Percentiles rank a stretch among this genome's conserved stretches.
These are phyloP conservation scores for Thaumatotibia leucotreta DNA, from an alignment of 1,140 invertebrate species.

Conservation along the genomic window DNA sequence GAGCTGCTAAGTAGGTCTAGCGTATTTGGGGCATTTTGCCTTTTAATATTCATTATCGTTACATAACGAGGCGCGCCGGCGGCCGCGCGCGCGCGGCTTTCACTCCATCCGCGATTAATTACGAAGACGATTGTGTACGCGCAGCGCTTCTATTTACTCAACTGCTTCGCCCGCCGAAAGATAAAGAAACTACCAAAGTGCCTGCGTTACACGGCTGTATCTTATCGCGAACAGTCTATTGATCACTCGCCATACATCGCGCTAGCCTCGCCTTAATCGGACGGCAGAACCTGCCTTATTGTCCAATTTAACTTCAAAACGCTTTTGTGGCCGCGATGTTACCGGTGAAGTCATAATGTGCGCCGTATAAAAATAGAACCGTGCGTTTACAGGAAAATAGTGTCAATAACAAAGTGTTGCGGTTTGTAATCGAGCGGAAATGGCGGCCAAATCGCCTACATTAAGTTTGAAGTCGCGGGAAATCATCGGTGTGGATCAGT, in stretches of 20 bases:
- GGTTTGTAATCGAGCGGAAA: conserved; percentile 72
- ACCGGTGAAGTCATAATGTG: conserved; percentile 74
- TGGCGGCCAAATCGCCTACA: conserved; percentile 69
- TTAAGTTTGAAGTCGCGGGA: conserved; percentile 66
- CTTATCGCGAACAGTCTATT: conserved; percentile 69
- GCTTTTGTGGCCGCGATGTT: conserved; percentile 63
- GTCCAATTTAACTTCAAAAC: conserved; percentile 66
- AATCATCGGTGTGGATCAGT: conserved; percentile 66
- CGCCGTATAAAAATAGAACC: conserved; percentile 66
- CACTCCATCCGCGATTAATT: conserved; percentile 62
- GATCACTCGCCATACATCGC: conserved; percentile 70
- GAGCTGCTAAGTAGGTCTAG: conserved; percentile 42
- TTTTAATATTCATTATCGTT: conserved; percentile 73
- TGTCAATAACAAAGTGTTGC: conserved; percentile 71
- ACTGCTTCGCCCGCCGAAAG: conserved; percentile 66
- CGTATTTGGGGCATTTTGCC: conserved; percentile 56
- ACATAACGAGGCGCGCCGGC: conserved; percentile 54
- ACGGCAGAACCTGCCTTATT: conserved; percentile 67
- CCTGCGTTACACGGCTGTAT: conserved; percentile 50
- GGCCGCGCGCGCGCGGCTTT: conserved; percentile 47
- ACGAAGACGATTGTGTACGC: conserved; percentile 57
- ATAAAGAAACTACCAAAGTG: conserved; percentile 64
- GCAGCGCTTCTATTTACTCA: conserved; percentile 68
- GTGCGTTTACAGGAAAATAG: conserved; percentile 73
- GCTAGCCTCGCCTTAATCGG: conserved; percentile 61